Evolutionary conservation across 2,888 invertebrate genomes (phyloP).

Genomic region (Melanotus villosus): DNA sequence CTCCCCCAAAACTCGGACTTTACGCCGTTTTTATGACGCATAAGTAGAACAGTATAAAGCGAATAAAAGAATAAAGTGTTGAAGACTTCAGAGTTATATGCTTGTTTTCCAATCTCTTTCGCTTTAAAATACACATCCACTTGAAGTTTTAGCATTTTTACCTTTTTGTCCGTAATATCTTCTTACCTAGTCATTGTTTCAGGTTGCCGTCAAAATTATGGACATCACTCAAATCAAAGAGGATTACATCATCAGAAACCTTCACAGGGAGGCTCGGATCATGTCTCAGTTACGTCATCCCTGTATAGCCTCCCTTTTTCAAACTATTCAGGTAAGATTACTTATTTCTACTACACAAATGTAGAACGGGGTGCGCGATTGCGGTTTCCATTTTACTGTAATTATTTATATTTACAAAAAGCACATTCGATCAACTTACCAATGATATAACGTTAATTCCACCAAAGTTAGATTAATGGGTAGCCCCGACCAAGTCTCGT

Average conservation of each 20-base stretch:
- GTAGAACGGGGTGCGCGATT: too few species aligned
- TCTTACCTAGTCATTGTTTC: constrained; percentile 51
- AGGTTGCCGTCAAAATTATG: constrained; percentile 85
- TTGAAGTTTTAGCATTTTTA: background rate
- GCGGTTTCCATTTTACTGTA: too few species aligned
- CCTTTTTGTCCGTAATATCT: background rate
- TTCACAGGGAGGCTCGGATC: constrained; percentile 80
- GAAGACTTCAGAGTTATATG: constrained; percentile 1
- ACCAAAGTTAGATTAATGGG: too few species aligned
- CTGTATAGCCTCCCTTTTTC: constrained; percentile 80
- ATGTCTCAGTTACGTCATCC: constrained; percentile 81
- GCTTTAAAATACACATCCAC: background rate
- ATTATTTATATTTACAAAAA: too few species aligned
- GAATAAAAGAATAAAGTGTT: constrained; percentile 23
- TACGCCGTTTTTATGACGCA: constrained; percentile 24
- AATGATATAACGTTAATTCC: too few species aligned
- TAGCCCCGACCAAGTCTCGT: too few species aligned
- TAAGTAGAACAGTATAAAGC: constrained; percentile 28
- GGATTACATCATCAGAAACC: constrained; percentile 79
- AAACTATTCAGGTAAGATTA: constrained; percentile 75
- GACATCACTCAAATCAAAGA: constrained; percentile 80
- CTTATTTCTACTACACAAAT: too few species aligned
- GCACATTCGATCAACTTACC: too few species aligned
- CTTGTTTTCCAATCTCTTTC: background rate
- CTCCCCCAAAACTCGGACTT: constrained; percentile 5